Base-by-base conservation (phyloP, 1,140 invertebrate species). In the Rhopalosiphum padi region DNA sequence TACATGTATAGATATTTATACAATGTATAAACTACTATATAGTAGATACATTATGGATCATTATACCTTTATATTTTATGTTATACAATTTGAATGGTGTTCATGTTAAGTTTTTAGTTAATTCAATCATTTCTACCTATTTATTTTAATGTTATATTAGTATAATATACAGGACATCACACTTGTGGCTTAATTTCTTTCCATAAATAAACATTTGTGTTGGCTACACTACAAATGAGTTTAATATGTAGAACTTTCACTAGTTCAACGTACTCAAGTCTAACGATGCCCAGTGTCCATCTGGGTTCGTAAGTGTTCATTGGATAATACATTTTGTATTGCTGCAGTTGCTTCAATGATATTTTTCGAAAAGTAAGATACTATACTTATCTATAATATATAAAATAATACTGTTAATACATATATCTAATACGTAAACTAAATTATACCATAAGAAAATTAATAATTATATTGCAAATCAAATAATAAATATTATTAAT, bases 211-310 rank as follows among this genome's bases (percentile, higher is more conserved):
- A 89, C n/a, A 88, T 88, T 53, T 89, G 35, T 53, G 87, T 89
- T 89, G 87, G 87, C 87, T 53, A 53, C 87, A 89, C 87, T 89
- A 89, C 30, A 37, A 89, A 89, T 8, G n/a, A 37, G 43, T 87
- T 77, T 6, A 77, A 87, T 87, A 51, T 53, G 35, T 89, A 89
- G 21, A 89, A 89, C 87, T 89, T 89, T 89, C 87, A 89, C 87
- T 37, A 89, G n/a, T 89, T 55, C 88, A 55, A 89, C 51, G 88
- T 37, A 89, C n/a, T 55, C 51, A 37, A 55, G 8, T 89, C 51
- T 51, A n/a, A 89, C 21, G n/a, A 23, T 53, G n/a, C 11, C 48
- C 22, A 55, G 35, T 89, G 35, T 55, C 51, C 51, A 89, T 89
- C 22, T 41, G 21, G 0, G 11, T 89, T 55, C n/a, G 51, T 37